These are phyloP conservation scores for Micromys minutus DNA, from an alignment of 2,113 vertebrate species.

Conservation along the genomic window DNA sequence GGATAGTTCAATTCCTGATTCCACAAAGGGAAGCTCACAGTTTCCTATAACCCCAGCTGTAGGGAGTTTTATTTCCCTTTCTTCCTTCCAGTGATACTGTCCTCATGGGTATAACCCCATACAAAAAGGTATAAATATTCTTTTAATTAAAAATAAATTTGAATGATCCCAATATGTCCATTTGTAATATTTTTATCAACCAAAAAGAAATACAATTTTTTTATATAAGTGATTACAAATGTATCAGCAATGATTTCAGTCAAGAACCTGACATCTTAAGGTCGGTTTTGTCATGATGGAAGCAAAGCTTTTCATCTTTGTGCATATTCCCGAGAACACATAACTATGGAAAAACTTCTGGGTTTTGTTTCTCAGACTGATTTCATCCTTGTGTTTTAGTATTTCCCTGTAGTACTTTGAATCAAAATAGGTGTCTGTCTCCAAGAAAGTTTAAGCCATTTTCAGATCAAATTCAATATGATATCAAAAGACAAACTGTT, in stretches of 20 bases:
- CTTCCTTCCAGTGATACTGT: neutral
- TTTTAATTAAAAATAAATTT: neutral
- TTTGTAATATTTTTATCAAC: neutral
- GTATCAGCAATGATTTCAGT: neutral
- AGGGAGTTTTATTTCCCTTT: neutral
- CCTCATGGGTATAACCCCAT: too few species aligned
- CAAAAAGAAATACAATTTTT: neutral
- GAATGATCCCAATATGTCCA: neutral
- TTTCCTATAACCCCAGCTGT: too few species aligned
- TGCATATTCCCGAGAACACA: neutral
- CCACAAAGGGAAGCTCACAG: neutral
- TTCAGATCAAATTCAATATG: neutral
- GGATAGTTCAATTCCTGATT: neutral
- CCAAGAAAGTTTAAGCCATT: neutral
- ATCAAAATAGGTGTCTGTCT: neutral
- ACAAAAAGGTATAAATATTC: neutral
- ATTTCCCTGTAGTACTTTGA: neutral
- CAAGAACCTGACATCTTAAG: neutral
- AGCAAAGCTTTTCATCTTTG: neutral
- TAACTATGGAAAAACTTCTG: neutral
- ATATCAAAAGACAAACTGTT: neutral
- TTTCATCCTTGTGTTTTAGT: neutral
- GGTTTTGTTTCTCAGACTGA: neutral
- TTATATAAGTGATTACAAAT: constrained; percentile 8
- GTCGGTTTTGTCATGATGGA: neutral